Conservation (phyloP, 2,113 vertebrate species). For the Rhynchomys soricoides region DNA sequence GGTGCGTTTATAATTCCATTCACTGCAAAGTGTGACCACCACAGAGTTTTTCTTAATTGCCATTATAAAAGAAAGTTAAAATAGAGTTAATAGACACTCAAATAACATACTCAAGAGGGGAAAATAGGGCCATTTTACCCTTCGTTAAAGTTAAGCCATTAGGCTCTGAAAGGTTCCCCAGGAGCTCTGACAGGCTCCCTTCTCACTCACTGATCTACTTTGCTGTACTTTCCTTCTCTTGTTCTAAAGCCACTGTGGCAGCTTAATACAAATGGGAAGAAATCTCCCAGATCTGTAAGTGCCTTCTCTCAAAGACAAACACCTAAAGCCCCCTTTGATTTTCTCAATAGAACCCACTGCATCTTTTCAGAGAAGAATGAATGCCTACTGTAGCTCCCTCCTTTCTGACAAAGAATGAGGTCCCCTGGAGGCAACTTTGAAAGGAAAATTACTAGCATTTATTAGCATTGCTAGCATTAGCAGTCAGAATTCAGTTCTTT, state of each 20-base stretch:
- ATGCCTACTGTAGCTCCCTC: not conserved
- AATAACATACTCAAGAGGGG: not conserved
- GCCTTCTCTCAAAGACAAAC: slow-evolving; percentile 8
- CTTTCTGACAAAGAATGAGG: not conserved
- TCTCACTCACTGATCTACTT: not conserved
- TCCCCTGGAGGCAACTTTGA: not conserved
- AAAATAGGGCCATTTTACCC: not conserved
- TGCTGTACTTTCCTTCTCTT: not conserved
- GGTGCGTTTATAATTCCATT: not conserved
- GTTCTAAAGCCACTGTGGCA: not conserved
- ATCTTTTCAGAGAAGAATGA: not conserved
- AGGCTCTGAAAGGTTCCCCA: not conserved
- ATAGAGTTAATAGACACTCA: not conserved
- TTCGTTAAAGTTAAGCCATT: not conserved
- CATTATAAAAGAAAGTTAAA: slow-evolving; percentile 3
- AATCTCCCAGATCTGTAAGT: not conserved
- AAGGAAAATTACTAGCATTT: not conserved
- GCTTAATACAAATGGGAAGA: not conserved
- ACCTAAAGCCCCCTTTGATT: not conserved
- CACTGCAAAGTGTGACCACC: not conserved
- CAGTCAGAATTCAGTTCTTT: not conserved
- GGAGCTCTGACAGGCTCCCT: not conserved
- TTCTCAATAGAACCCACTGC: not conserved
- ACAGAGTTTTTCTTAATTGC: not conserved
- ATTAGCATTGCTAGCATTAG: no score